phyloP scores from a whole-genome alignment of 2,797 vertebrate species.

The Sebastes alutus region DNA sequence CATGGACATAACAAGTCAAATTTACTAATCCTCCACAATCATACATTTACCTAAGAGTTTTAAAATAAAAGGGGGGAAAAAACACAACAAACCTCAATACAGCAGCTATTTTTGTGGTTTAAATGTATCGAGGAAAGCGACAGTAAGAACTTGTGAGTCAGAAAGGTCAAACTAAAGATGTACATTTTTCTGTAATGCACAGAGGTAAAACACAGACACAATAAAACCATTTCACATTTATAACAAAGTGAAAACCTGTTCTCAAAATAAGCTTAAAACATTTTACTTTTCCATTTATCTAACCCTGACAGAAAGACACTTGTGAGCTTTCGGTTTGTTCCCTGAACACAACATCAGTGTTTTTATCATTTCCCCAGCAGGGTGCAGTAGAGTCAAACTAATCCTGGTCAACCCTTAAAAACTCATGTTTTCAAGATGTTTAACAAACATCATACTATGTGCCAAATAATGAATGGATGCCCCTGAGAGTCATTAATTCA shows the following conservation, averaged over 20 bases:
- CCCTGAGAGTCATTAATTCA: not conserved
- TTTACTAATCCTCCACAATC: not conserved
- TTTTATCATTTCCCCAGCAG: slow-evolving; percentile 12
- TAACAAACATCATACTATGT: not conserved
- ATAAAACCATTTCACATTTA: not conserved
- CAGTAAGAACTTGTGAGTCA: not conserved
- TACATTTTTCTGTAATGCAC: not conserved
- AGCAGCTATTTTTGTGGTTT: not conserved
- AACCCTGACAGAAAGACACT: not conserved
- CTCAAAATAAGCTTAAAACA: not conserved
- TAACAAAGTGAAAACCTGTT: not conserved
- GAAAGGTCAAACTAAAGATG: not conserved
- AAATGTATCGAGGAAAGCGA: not conserved
- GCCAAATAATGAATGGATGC: not conserved
- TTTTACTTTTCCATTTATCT: not conserved
- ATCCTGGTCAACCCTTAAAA: not conserved
- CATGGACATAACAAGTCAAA: not conserved
- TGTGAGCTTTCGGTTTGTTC: not conserved
- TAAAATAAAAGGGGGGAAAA: not conserved
- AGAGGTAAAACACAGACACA: not conserved
- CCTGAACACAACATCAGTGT: not conserved
- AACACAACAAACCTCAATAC: not conserved
- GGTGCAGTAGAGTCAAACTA: slow-evolving; percentile 3
- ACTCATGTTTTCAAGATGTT: not conserved
- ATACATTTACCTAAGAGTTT: not conserved